phyloP scores from a whole-genome alignment of 2,113 vertebrate species.

The Harpagus bidentatus region DNA sequence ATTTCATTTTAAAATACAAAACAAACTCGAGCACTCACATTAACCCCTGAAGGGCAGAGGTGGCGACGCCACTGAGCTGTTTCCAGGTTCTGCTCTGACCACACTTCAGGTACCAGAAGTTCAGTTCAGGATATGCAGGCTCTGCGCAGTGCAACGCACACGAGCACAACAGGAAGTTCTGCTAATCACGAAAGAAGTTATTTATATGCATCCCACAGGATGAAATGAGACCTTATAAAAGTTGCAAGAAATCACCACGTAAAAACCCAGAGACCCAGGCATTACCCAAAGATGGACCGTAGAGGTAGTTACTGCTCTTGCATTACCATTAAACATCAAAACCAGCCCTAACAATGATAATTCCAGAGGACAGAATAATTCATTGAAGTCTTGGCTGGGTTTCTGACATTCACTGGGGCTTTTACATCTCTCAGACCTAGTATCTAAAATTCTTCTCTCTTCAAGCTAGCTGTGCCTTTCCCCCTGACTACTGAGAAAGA shows the following conservation, averaged over 20 bases:
- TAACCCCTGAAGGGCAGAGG: background rate
- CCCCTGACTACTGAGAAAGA: background rate
- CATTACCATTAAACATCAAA: background rate
- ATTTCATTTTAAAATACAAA: background rate
- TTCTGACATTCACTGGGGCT: background rate
- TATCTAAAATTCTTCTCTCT: background rate
- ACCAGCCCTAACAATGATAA: background rate
- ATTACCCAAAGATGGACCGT: background rate
- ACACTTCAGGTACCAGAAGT: background rate
- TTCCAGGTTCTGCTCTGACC: background rate
- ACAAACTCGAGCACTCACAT: fast-evolving
- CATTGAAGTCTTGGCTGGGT: background rate
- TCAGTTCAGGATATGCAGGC: fast-evolving
- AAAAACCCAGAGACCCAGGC: background rate
- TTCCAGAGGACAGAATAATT: background rate
- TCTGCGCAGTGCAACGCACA: fast-evolving
- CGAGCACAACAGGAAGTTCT: background rate
- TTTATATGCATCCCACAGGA: background rate
- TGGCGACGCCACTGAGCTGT: background rate
- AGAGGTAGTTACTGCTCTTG: background rate
- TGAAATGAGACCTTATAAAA: background rate
- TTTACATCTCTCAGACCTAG: background rate
- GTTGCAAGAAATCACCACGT: background rate
- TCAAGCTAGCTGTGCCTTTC: background rate
- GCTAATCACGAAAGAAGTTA: background rate